phyloP scores from a whole-genome alignment of 2,113 vertebrate species.

The Perca fluviatilis region DNA sequence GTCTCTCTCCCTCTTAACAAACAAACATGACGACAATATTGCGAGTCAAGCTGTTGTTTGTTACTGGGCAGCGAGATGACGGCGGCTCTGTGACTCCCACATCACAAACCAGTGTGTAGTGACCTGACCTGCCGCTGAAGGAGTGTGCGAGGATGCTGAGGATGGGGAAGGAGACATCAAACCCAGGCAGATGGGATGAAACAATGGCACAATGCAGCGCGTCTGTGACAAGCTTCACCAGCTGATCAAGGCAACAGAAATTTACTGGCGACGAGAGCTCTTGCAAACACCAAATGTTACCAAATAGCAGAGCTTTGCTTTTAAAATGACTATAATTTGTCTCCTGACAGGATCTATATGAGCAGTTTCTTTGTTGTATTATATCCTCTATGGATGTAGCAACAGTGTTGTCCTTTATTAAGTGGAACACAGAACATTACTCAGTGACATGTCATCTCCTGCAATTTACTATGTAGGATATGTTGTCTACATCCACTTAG shows the following conservation, averaged over 20 bases:
- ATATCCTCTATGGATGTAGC: slow-evolving; percentile 49
- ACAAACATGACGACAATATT: slow-evolving; percentile 75
- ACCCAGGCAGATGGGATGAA: slow-evolving; percentile 79
- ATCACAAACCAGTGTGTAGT: slow-evolving; percentile 64
- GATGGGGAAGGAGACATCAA: slow-evolving; percentile 91
- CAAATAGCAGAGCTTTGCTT: slow-evolving; percentile 70
- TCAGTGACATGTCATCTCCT: slow-evolving; percentile 67
- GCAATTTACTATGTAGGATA: slow-evolving; percentile 69
- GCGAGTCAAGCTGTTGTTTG: slow-evolving; percentile 79
- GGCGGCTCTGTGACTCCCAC: slow-evolving; percentile 57
- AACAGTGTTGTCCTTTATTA: slow-evolving; percentile 71
- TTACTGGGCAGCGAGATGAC: slow-evolving; percentile 67
- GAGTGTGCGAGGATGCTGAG: slow-evolving; percentile 78
- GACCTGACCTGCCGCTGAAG: slow-evolving; percentile 90
- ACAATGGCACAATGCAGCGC: slow-evolving; percentile 54
- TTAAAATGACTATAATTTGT: slow-evolving; percentile 71
- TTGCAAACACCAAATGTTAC: slow-evolving; percentile 76
- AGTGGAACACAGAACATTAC: slow-evolving; percentile 66
- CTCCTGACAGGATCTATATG: slow-evolving; percentile 65
- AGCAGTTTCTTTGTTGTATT: slow-evolving; percentile 60
- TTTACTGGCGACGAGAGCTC: slow-evolving; percentile 65
- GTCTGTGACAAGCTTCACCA: slow-evolving; percentile 68
- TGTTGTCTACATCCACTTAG: slow-evolving; percentile 75
- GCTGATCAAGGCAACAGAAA: slow-evolving; percentile 68
- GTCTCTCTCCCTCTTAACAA: slow-evolving; percentile 69